Base-by-base conservation (phyloP, 2,113 vertebrate genomes). In the Thymallus thymallus region DNA sequence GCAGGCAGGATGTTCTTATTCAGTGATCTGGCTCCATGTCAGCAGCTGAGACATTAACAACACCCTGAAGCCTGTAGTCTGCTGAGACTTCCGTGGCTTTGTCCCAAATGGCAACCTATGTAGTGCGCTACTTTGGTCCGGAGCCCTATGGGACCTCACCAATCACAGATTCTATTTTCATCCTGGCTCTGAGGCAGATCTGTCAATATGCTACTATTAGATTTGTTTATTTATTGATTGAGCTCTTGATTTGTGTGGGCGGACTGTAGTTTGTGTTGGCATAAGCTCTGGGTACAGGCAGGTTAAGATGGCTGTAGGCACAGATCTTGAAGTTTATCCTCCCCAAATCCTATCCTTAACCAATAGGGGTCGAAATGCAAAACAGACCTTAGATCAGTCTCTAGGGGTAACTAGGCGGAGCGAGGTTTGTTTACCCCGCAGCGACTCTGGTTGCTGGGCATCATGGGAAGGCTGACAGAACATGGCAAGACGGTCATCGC, bases 401-500 rank as follows among this genome's bases (percentile, higher is more conserved):
- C 20, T 60, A 22, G 56, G 56, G n/a, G 56, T 7, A 60, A 60
- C n/a, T 35, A 30, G 64, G 64, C 30, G 0, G 64, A 35, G 30
- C 64, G 18, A 22, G 4, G 24, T 29, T 64, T 30, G 62, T 64
- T 41, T 41, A 41, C 35, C 35, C 35, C 9, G 7, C 35, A 16
- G 16, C 29, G 48, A 51, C 48, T 66, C 29, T 14, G 64, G 64
- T 66, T 66, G 64, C 29, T 7, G 30, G 64, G 64, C 64, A 66
- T 32, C 30, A 26, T 32, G 29, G 64, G 64, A 20, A 32, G 6
- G 64, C 64, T 66, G 64, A 66, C 18, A 66, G 35, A 41, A 66
- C 30, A 35, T 35, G 30, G 29, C 64, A 20, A 18, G 18, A 26
- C 29, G 2, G 16, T 66, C 1, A 14, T n/a, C 30, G 18, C 64